These are phyloP conservation scores for Lasiurus cinereus DNA, from an alignment of 2,113 vertebrate species.

Conservation along the genomic window DNA sequence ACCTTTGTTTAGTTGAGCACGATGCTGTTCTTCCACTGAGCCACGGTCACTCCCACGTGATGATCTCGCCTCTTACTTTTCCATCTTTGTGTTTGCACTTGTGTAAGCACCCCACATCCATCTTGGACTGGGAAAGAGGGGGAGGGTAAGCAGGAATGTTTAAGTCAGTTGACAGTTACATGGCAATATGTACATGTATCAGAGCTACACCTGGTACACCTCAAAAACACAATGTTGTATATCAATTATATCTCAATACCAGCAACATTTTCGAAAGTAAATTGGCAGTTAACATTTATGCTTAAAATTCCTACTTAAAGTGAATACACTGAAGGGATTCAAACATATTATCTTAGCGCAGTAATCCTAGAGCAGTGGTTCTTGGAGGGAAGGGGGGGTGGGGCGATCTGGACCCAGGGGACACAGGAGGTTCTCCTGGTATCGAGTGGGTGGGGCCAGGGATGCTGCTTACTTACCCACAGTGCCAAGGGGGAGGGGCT, in stretches of 20 bases:
- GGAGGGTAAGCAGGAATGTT: not conserved
- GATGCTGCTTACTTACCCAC: not conserved
- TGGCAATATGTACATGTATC: not conserved
- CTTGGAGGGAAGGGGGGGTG: no score
- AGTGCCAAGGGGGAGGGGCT: not conserved
- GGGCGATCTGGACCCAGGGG: not conserved
- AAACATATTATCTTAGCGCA: rapidly evolving
- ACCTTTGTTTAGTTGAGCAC: not conserved
- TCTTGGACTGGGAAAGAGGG: not conserved
- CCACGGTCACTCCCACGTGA: not conserved
- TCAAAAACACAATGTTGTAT: not conserved
- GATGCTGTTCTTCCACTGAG: rapidly evolving
- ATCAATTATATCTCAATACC: not conserved
- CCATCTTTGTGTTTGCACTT: not conserved
- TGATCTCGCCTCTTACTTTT: not conserved
- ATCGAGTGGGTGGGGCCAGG: not conserved
- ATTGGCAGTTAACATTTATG: not conserved
- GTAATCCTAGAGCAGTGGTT: not conserved
- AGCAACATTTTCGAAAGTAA: not conserved
- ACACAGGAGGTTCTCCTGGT: not conserved
- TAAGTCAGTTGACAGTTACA: no score
- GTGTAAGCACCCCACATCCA: not conserved
- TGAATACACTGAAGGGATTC: not conserved
- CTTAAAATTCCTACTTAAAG: not conserved
- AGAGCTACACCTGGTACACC: not conserved